Base-by-base conservation (phyloP, 2,113 vertebrate species). In the Epinephelus moara region DNA sequence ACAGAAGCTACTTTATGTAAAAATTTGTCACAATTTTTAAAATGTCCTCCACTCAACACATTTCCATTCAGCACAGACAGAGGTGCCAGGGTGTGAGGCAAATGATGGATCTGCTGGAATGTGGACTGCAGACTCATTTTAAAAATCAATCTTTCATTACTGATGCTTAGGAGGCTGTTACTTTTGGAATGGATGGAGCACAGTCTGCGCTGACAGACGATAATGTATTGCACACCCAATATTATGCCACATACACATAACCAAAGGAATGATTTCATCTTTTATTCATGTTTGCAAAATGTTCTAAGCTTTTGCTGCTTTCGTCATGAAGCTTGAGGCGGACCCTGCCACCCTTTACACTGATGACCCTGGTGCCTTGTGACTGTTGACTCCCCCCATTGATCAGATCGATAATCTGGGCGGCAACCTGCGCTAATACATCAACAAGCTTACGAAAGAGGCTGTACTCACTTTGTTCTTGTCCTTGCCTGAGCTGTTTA, bases 131-230 rank as follows among this genome's bases (percentile, higher is more conserved):
- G 25, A 67, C 42, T 84, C n/a, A 71, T 84, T 89, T 75, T 12
- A 27, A 61, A 74, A 89, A 88, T 84, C 37, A 72, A 73, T 86
- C 60, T 78, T 89, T 86, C 70, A 81, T 86, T 75, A 71, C 37
- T 4, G 30, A 27, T 55, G 50, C 33, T 67, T 37, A 33, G 4
- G 53, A 19, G 57, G 19, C 37, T 25, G 17, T 68, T 88, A 80
- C 19, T 68, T 3, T 37, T 67, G 21, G 56, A 79, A 70, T 63
- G 5, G 55, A 85, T 69, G 42, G 56, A n/a, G 37, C 3, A 47
- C 4, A 11, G 27, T 11, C 11, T 33, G 50, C 33, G 8, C 37
- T 64, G n/a, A 70, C 47, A 62, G 25, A 45, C 53, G 8, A 37
- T 45, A 62, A 72, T 70, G 3, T 37, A 10, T 9, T 2, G 50